Evolutionary conservation across 2,797 vertebrate genomes (phyloP).

Genomic region (Apogon hyalosoma): DNA sequence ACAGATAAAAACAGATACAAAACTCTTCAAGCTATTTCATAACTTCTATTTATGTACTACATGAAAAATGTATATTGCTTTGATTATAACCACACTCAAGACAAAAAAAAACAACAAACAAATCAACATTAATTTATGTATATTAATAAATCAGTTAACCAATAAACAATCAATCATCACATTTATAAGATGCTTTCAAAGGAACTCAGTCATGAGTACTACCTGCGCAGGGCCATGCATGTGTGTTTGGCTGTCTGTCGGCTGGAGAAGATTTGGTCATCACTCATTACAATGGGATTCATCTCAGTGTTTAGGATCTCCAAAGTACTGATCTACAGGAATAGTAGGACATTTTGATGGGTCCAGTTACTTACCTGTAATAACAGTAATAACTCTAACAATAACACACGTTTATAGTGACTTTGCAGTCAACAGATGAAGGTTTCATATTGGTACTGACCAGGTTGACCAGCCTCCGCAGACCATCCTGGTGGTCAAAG

Average conservation of each 20-base stretch:
- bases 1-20: no score
- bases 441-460: constrained; percentile 48
- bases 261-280: constrained; percentile 95
- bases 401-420: neutral
- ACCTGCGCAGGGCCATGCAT: constrained; percentile 95
- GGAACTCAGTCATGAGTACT: neutral
- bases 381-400: neutral
- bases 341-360: neutral
- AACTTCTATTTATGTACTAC: no score
- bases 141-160: neutral
- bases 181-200: no score
- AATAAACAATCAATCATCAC: no score
- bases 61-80: no score
- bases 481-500: constrained; percentile 94
- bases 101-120: neutral
- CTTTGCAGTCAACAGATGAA: neutral
- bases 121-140: neutral
- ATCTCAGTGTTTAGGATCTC: constrained; percentile 92
- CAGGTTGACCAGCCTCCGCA: constrained; percentile 93
- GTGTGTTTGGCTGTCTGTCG: constrained; percentile 96
- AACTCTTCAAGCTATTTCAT: no score
- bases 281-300: constrained; percentile 89
- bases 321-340: constrained; percentile 91
- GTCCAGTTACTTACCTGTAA: no score
- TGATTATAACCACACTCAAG: no score